Conservation (phyloP, 2,797 vertebrate genomes). For the Poeciliopsis gracilis region DNA sequence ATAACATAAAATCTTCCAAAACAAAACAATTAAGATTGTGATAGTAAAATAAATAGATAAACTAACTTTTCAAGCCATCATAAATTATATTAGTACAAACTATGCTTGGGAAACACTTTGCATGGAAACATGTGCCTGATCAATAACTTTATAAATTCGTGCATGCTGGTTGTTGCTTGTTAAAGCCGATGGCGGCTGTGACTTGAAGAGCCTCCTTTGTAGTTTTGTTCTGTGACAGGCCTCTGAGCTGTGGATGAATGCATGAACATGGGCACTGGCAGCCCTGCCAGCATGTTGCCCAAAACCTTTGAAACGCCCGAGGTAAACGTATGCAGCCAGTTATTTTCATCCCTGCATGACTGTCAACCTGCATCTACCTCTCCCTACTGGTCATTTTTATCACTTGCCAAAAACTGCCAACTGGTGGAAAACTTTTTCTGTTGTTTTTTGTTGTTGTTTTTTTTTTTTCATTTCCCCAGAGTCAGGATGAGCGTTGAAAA, state of each 20-base stretch:
- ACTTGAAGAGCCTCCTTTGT: constrained; percentile 64
- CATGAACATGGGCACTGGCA: constrained; percentile 66
- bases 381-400: constrained; percentile 75
- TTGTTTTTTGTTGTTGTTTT: neutral
- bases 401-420: constrained; percentile 80
- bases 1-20: neutral
- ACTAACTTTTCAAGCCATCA: neutral
- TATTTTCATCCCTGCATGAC: constrained; percentile 70
- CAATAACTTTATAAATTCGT: neutral
- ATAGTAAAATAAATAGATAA: neutral
- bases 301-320: constrained; percentile 72
- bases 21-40: neutral
- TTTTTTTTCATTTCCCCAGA: constrained; percentile 70
- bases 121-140: neutral
- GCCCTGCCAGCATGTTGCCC: constrained; percentile 68
- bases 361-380: constrained; percentile 77
- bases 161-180: constrained; percentile 38
- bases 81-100: neutral
- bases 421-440: constrained; percentile 75
- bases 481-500: constrained; percentile 70
- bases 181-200: constrained; percentile 39
- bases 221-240: constrained; percentile 64
- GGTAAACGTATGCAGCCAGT: constrained; percentile 73
- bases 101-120: neutral
- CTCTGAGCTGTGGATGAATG: constrained; percentile 62